These are phyloP conservation scores for Ephestia elutella DNA, from an alignment of 1,140 invertebrate genomes.

Conservation along the genomic window DNA sequence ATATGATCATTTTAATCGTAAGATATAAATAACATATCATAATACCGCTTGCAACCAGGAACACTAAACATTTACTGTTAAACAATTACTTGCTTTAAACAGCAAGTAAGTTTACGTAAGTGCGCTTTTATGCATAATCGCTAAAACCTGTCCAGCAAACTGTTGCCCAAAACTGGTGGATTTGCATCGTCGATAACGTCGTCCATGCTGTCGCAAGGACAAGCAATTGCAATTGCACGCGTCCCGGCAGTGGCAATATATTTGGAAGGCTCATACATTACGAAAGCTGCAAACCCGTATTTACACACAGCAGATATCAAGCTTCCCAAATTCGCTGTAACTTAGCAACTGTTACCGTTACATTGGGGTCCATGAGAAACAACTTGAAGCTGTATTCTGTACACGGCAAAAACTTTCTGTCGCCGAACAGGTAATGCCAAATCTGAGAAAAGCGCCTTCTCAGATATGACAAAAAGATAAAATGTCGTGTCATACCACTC, in stretches of 20 bases:
- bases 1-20: too few relatives aligned
- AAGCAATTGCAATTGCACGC: slow-evolving; percentile 41
- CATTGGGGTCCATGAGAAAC: too few relatives aligned
- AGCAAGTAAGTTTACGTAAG: background rate
- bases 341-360: too few relatives aligned
- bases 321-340: too few relatives aligned
- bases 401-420: slow-evolving; percentile 50
- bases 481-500: slow-evolving; percentile 9
- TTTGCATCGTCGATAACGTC: slow-evolving; percentile 18
- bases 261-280: slow-evolving; percentile 25
- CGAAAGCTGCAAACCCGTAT: slow-evolving; percentile 34
- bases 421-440: slow-evolving; percentile 52
- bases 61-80: background rate
- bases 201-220: slow-evolving; percentile 20
- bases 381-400: background rate
- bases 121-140: background rate
- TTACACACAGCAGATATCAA: slow-evolving; percentile 5
- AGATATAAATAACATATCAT: too few relatives aligned
- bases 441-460: slow-evolving; percentile 51
- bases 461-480: slow-evolving; percentile 24
- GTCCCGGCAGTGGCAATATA: slow-evolving; percentile 13
- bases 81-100: background rate
- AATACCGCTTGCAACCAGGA: too few relatives aligned
- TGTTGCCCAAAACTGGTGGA: slow-evolving; percentile 7
- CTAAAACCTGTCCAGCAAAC: slow-evolving; percentile 15